Evolutionary conservation across 2,113 vertebrate genomes (phyloP), one percentile per base, ranked within the genome.

Genomic region (Conger conger): DNA sequence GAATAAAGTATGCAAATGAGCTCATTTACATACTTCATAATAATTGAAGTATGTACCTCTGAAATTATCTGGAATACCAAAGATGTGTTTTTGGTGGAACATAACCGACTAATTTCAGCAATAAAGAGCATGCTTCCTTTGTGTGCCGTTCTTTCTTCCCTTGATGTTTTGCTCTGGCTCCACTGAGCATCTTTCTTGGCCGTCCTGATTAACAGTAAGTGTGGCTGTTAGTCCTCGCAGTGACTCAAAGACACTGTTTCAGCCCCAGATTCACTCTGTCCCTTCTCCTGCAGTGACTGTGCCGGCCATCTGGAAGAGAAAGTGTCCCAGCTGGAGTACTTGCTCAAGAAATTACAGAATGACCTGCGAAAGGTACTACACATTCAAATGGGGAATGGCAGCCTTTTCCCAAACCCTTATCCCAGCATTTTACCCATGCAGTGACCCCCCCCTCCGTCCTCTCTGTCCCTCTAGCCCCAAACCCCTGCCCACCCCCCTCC

Each of bases 311-410:
- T 97, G 37, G 96, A 96, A 0, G 96, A 97, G 89, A 98, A 97
- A 91, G 97, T 98, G 33, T 96, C 94, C 33, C 96, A 96, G 89
- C 94, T 98, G 91, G 97, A 98, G 91, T 88, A 91, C 87, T 96
- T 96, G 94, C 93, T 98, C 89, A 96, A 96, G 93, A 95, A 93
- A 83, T 95, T 98, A 83, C 96, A 97, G 92, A 96, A 97, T 38
- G 97, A 97, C 89, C 95, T 97, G 86, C 95, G 96, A 93, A 96
- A 96, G 97, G 97, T 97, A 94, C 93, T 92, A 89, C 86, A 89
- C 87, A 86, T 87, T 87, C 83, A 86, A 90, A 90, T 88, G n/a
- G 82, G 60, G 82, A 83, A 30, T 73, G 40, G 81, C 82, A 57
- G 4, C 0, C 45, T 37, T 38, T 3, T 7, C 77, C 85, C 79